These are phyloP conservation scores for Montipora foliosa DNA, from an alignment of 64 coral and sea anemone genomes.

Conservation along the genomic window DNA sequence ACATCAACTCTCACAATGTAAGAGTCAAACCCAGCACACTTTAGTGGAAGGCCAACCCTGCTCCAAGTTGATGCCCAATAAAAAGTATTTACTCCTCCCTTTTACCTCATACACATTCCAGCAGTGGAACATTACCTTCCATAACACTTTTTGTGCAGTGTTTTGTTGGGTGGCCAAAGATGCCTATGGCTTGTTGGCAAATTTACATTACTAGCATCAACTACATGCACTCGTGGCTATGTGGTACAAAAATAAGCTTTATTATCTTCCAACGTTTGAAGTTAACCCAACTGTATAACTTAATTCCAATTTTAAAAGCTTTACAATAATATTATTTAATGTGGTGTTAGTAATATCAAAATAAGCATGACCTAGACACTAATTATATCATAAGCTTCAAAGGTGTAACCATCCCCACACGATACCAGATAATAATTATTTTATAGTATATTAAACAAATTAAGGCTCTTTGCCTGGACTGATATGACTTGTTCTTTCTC, in stretches of 20 bases:
- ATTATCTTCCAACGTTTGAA: neutral
- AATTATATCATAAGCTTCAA: neutral
- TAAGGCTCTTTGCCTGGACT: neutral
- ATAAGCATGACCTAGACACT: neutral
- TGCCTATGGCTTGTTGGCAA: neutral
- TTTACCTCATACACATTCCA: too few relatives aligned
- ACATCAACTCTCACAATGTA: too few relatives aligned
- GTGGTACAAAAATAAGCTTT: slow-evolving; percentile 58
- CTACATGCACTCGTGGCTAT: neutral
- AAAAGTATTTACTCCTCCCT: too few relatives aligned
- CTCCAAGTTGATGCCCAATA: too few relatives aligned
- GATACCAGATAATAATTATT: neutral
- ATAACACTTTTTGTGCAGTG: too few relatives aligned
- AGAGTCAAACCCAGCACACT: too few relatives aligned
- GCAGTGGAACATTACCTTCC: too few relatives aligned
- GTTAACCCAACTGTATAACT: slow-evolving; percentile 39
- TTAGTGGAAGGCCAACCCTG: too few relatives aligned
- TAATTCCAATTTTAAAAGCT: slow-evolving; percentile 15
- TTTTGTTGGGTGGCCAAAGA: too few relatives aligned
- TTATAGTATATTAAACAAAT: neutral
- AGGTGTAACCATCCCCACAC: neutral
- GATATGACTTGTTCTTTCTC: neutral
- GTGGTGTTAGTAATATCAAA: neutral
- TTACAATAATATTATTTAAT: neutral
- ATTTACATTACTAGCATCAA: neutral